Evolutionary conservation across 2,888 invertebrate genomes (phyloP), one percentile per base, ranked within the genome.

Genomic region (Thymelicus sylvestris): DNA sequence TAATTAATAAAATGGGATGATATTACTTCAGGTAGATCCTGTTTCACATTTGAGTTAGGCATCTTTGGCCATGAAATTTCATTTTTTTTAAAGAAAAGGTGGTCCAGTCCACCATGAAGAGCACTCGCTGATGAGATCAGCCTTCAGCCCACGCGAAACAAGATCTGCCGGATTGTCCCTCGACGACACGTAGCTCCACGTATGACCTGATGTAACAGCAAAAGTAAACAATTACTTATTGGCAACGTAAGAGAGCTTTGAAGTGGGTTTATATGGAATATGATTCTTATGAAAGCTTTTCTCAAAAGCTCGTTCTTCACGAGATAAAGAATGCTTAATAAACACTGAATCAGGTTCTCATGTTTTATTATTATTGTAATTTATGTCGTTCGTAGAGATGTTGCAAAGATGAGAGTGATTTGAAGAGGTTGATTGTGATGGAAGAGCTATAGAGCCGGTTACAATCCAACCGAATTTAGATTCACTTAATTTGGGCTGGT

Each of bases 231-330:
- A 15, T 15, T 50, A 15, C 15, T 50, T 19, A 15, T 15, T 0
- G 50, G 50, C 10, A 15, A 6, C 7, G 15, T 50, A 50, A 50
- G 50, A 6, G 50, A 50, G 8, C 50, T 15, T 50, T 7, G 50
- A 50, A 50, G 5, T 15, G 1, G 24, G 24, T 3, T 31, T 31
- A 2, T 31, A 5, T 31, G 67, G 65, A 7, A 19, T 31, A 19
- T 71, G 66, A 48, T 60, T 67, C 13, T 47, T 41, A 4, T 38
- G 1, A 12, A 71, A 73, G 10, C 61, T 65, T 19, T 73, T 12
- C 59, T 73, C 73, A n/a, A 67, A 73, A n/a, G 38, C 15, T 13
- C 60, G 13, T 38, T 60, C 60, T 41, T 60, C 60, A 13, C 2
- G 4, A n/a, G 60, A 31, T 8, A 60, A n/a, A 6, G 24, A 7